phyloP scores from a whole-genome alignment of 2,797 vertebrate genomes.

The Acipenser oxyrinchus region DNA sequence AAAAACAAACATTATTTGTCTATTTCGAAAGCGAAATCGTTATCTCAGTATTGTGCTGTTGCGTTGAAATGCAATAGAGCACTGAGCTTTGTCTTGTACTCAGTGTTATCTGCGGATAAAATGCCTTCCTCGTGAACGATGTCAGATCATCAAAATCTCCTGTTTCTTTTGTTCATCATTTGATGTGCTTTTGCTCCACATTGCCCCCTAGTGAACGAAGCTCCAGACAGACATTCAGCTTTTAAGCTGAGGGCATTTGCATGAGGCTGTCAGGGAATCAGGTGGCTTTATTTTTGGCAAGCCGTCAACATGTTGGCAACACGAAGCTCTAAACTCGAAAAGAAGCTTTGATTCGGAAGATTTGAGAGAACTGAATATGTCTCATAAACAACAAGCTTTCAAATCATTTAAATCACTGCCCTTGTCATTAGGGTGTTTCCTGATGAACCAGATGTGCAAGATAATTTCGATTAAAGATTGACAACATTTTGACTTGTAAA shows the following conservation, averaged over 20 bases:
- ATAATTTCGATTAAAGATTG: too few species aligned
- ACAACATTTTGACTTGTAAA: too few species aligned
- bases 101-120: too few species aligned
- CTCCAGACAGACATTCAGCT: constrained; percentile 15
- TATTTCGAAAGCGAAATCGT: too few species aligned
- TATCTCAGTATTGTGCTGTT: too few species aligned
- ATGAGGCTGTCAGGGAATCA: too few species aligned
- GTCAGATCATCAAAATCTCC: background rate
- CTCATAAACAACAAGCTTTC: background rate
- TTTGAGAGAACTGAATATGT: constrained; percentile 1
- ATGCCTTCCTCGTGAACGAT: too few species aligned
- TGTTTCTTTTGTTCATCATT: constrained; percentile 9
- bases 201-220: constrained; percentile 9
- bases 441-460: too few species aligned
- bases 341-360: constrained; percentile 8
- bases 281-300: constrained; percentile 12
- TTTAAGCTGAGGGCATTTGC: constrained; percentile 11
- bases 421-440: background rate
- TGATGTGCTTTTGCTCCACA: constrained; percentile 8
- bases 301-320: constrained; percentile 10
- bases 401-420: background rate
- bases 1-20: too few species aligned
- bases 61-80: too few species aligned
- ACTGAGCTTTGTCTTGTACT: too few species aligned
- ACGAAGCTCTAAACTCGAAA: constrained; percentile 3